Conservation (phyloP, 2,797 vertebrate genomes). For the Peromyscus melanophrys region DNA sequence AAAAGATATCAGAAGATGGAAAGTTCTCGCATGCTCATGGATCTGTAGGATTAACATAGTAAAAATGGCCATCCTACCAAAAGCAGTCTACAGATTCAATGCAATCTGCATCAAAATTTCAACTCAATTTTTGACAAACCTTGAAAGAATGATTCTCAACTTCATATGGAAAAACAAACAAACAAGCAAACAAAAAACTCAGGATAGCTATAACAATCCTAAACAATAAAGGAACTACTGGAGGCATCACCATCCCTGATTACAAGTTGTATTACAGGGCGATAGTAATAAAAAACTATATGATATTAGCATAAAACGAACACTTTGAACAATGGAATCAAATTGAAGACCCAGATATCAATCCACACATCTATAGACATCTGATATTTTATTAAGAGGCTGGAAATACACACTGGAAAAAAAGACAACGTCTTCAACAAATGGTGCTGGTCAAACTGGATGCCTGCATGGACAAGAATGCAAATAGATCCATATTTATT, state of each 20-base stretch:
- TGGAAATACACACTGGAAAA: not conserved
- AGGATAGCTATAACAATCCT: not conserved
- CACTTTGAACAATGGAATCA: not conserved
- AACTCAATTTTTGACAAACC: not conserved
- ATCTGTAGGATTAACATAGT: not conserved
- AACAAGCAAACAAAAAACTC: not conserved
- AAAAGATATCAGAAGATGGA: not conserved
- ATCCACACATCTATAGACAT: not conserved
- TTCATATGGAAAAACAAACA: not conserved
- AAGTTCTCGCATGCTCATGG: not conserved
- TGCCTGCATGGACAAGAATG: not conserved
- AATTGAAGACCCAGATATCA: not conserved
- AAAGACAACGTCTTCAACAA: not conserved
- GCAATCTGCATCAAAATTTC: not conserved
- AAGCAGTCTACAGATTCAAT: not conserved
- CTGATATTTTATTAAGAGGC: not conserved
- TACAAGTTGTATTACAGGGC: not conserved
- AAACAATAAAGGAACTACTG: not conserved
- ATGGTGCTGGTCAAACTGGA: not conserved
- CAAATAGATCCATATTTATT: not conserved
- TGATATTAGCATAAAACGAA: not conserved
- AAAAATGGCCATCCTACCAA: not conserved
- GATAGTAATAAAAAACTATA: not conserved
- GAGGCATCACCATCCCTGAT: not conserved
- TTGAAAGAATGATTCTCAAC: not conserved